Evolutionary conservation across 2,113 vertebrate genomes (phyloP).

Genomic region (Alethe castanea): DNA sequence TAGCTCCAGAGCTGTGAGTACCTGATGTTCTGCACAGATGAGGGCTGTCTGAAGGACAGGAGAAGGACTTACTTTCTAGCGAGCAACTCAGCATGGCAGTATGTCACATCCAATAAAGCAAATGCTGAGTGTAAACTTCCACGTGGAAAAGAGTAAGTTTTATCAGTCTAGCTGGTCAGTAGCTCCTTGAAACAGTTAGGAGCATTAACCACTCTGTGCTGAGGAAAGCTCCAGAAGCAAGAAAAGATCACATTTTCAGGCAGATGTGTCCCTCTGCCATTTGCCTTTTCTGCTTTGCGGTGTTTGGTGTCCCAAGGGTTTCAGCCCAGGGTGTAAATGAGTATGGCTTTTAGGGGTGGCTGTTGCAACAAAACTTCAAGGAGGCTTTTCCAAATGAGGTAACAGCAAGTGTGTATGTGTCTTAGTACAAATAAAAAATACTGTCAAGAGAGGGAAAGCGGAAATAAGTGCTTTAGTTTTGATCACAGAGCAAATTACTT

Average conservation of each 20-base stretch:
- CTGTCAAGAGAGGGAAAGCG: neutral
- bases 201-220: neutral
- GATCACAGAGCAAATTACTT: neutral
- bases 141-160: neutral
- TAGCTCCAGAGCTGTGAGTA: neutral
- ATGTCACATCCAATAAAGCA: neutral
- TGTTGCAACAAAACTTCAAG: neutral
- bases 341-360: neutral
- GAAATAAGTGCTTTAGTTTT: neutral
- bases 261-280: neutral
- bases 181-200: neutral
- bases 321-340: neutral
- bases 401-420: neutral
- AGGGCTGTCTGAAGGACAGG: constrained; percentile 16
- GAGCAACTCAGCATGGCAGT: neutral
- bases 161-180: neutral
- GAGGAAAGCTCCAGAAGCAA: neutral
- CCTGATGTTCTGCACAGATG: neutral
- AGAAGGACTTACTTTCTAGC: neutral
- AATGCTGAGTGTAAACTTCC: neutral
- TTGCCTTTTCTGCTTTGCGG: neutral
- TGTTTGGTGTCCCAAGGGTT: neutral
- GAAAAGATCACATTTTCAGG: neutral
- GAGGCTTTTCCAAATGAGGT: neutral
- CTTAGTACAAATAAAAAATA: neutral